Percentiles rank a stretch among this genome's conserved stretches.
phyloP scores from a whole-genome alignment of 2,797 vertebrate genomes.

The Apodemus agrarius region DNA sequence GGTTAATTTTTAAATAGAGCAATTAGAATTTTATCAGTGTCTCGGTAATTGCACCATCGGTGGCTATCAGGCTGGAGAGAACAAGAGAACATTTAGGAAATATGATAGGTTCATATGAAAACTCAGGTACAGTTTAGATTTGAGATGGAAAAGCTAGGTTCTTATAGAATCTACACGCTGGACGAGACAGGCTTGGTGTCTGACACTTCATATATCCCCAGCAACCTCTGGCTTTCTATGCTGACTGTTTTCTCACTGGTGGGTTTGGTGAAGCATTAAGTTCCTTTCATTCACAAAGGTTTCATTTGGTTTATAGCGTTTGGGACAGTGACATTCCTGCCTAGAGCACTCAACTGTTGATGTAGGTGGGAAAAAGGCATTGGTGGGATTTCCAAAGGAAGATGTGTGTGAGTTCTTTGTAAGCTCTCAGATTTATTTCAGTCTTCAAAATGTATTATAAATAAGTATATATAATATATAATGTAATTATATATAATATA shows the following conservation, averaged over 20 bases:
- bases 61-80: no score
- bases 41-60: not conserved
- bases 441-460: constrained; percentile 77
- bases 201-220: constrained; percentile 53
- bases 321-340: constrained; percentile 61
- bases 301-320: constrained; percentile 74
- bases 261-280: constrained; percentile 70
- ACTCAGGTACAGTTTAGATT: constrained; percentile 14
- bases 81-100: not conserved
- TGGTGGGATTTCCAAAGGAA: constrained; percentile 75
- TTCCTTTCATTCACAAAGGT: constrained; percentile 73
- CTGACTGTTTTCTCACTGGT: constrained; percentile 70
- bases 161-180: not conserved
- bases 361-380: constrained; percentile 54
- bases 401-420: constrained; percentile 79
- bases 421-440: constrained; percentile 80
- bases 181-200: constrained; percentile 5
- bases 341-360: constrained; percentile 71
- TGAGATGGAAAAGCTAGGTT: constrained; percentile 30
- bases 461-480: no score
- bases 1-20: not conserved
- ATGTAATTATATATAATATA: constrained; percentile 64
- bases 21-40: constrained; percentile 41
- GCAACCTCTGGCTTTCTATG: constrained; percentile 61
- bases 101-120: not conserved